Percentiles rank a stretch among this genome's conserved stretches.
Conservation (phyloP, 2,113 vertebrate species). For the Copsychus sechellarum region DNA sequence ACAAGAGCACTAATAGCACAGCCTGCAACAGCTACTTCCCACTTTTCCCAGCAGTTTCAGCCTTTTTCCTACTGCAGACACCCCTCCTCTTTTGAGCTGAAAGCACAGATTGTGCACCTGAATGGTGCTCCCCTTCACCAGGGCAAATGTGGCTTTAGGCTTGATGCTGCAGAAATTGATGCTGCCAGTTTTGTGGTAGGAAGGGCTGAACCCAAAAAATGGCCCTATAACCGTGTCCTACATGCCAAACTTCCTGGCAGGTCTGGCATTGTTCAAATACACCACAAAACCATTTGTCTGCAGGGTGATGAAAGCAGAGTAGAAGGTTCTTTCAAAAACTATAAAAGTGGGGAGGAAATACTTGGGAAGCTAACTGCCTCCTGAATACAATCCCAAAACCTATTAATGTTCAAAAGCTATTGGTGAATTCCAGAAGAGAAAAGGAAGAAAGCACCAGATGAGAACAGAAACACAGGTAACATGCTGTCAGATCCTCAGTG, state of each 20-base stretch:
- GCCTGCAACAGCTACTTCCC: background rate
- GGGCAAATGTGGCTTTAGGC: background rate
- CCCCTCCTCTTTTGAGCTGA: background rate
- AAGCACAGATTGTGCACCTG: background rate
- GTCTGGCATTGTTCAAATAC: background rate
- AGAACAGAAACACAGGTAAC: background rate
- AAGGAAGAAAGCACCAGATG: background rate
- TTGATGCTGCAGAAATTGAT: background rate
- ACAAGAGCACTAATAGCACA: background rate
- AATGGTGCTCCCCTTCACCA: background rate
- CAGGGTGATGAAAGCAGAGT: background rate
- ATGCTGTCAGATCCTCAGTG: background rate
- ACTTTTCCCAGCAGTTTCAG: background rate
- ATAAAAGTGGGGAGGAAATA: background rate
- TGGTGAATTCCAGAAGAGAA: background rate
- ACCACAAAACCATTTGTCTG: background rate
- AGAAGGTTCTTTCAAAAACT: background rate
- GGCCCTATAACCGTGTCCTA: background rate
- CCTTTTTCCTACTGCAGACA: background rate
- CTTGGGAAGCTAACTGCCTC: background rate
- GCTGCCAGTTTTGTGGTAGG: background rate
- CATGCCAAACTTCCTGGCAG: background rate
- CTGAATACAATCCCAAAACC: background rate
- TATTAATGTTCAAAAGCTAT: background rate
- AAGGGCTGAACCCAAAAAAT: constrained; percentile 11